Percentiles rank a stretch among this genome's conserved stretches.
Evolutionary conservation across 2,113 vertebrate species (phyloP).

Genomic region (Conger conger): DNA sequence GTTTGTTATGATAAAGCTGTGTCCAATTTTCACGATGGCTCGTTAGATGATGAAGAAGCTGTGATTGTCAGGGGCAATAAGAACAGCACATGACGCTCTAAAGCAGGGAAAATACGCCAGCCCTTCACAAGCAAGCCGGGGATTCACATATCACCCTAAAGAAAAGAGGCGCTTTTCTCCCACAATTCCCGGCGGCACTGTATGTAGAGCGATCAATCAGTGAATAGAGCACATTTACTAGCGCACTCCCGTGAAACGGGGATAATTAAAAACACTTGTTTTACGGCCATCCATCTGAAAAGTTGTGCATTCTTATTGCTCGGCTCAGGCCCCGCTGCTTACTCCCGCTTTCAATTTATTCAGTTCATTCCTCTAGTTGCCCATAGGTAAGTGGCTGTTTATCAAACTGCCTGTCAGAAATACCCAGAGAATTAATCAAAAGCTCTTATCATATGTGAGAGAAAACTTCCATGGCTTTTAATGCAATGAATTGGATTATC

Average conservation of each 20-base stretch:
- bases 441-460: conserved; percentile 48
- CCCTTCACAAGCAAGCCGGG: neutral
- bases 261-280: conserved; percentile 41
- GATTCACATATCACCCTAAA: conserved; percentile 1
- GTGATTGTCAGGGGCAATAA: neutral
- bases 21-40: neutral
- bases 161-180: neutral
- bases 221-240: conserved; percentile 12
- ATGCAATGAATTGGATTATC: conserved; percentile 59
- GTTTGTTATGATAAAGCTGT: neutral
- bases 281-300: conserved; percentile 36
- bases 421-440: conserved; percentile 55
- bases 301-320: conserved; percentile 28
- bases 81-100: neutral
- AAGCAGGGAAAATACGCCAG: neutral
- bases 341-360: conserved; percentile 42
- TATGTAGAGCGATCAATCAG: neutral
- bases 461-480: conserved; percentile 60
- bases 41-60: no score
- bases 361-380: conserved; percentile 45
- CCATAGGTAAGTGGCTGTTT: conserved; percentile 61
- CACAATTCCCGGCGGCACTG: conserved; percentile 1
- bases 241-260: conserved; percentile 15
- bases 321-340: neutral
- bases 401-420: conserved; percentile 54